A percentile compares a stretch with the other conserved stretches of the same genome.
These are phyloP conservation scores for Myocastor coypus DNA, from an alignment of 2,113 vertebrate genomes.

Conservation along the genomic window DNA sequence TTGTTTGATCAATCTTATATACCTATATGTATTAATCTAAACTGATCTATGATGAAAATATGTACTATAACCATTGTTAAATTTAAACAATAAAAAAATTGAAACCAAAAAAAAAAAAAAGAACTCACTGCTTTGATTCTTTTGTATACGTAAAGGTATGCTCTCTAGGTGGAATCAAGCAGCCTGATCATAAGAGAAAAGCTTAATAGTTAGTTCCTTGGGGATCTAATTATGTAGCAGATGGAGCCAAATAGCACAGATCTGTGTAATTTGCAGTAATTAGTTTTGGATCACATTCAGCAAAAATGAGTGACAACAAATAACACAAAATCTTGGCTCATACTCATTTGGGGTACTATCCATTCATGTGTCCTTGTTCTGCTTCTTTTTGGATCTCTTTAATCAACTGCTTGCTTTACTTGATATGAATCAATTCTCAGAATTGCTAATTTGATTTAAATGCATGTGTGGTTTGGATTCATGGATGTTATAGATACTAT, in stretches of 20 bases:
- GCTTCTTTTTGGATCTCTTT: constrained; percentile 34
- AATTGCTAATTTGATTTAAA: constrained; percentile 57
- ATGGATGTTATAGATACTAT: background rate
- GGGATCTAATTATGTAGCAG: constrained; percentile 71
- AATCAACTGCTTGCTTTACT: constrained; percentile 13
- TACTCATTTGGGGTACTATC: constrained; percentile 1
- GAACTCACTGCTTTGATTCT: no score
- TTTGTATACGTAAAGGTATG: constrained; percentile 65
- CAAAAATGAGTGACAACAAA: constrained; percentile 60
- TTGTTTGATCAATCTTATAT: no score
- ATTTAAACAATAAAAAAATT: no score
- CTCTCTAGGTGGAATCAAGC: constrained; percentile 55
- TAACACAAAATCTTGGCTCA: constrained; percentile 48
- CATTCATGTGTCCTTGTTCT: background rate
- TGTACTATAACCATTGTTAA: no score
- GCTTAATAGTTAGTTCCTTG: constrained; percentile 53
- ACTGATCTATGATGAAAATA: no score
- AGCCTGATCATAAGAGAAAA: constrained; percentile 60
- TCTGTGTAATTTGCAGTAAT: constrained; percentile 65
- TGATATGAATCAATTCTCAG: background rate
- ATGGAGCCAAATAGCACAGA: constrained; percentile 69
- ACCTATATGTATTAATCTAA: no score
- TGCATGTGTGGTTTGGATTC: constrained; percentile 27
- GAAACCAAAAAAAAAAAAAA: no score
- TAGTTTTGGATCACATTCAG: constrained; percentile 72